Conservation (phyloP, 2,113 vertebrate genomes). For the Panthera tigris region DNA sequence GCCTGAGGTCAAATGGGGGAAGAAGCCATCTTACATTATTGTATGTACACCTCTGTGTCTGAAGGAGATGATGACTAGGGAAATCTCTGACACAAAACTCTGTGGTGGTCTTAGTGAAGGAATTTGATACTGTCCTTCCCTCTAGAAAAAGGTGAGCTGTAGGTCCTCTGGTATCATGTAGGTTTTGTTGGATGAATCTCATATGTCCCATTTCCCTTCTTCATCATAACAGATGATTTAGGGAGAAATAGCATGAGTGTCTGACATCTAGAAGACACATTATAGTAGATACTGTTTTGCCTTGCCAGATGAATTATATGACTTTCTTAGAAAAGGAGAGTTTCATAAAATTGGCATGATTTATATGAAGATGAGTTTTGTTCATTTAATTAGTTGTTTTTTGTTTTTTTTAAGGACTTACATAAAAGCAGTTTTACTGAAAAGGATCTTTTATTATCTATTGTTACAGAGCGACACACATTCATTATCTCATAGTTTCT, state of each 20-base stretch:
- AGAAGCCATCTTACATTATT: not conserved
- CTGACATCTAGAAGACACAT: not conserved
- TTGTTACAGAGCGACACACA: not conserved
- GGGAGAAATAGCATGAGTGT: not conserved
- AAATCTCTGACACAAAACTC: not conserved
- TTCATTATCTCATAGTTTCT: not conserved
- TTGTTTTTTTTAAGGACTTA: not conserved
- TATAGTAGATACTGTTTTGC: not conserved
- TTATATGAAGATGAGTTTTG: not conserved
- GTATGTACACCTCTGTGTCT: not conserved
- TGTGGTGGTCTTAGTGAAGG: not conserved
- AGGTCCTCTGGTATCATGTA: not conserved
- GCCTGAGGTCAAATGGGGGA: not conserved
- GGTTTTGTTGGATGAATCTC: not conserved
- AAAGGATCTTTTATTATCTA: not conserved
- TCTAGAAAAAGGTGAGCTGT: not conserved
- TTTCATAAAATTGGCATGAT: not conserved
- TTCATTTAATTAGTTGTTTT: not conserved
- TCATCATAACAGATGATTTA: not conserved
- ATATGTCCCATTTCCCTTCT: not conserved
- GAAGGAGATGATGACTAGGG: not conserved
- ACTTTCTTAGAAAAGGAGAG: not conserved
- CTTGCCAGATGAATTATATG: not conserved
- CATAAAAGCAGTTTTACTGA: not conserved
- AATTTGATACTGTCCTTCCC: not conserved